Conservation (phyloP, 1,140 invertebrate species). For the Tetramorium alpestre region DNA sequence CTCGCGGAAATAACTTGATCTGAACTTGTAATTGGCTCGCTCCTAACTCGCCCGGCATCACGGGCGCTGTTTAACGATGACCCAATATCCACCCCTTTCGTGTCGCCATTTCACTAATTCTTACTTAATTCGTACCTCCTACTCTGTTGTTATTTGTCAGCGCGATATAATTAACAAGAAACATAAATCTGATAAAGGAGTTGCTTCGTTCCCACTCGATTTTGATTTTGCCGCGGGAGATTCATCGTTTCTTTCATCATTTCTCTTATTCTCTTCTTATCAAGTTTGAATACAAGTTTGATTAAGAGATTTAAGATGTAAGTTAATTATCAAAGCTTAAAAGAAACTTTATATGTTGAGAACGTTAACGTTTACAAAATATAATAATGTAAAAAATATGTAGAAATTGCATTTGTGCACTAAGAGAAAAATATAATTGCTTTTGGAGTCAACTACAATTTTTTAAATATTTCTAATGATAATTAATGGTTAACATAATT, state of each 20-base stretch:
- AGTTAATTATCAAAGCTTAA: not conserved
- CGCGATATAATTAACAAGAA: not conserved
- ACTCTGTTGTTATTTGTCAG: not conserved
- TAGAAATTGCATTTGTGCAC: not conserved
- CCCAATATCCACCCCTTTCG: conserved; percentile 14
- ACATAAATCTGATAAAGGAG: not conserved
- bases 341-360: not conserved
- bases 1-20: conserved; percentile 69
- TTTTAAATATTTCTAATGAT: too few relatives aligned
- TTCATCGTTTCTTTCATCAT: not conserved
- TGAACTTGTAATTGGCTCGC: conserved; percentile 61
- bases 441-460: too few relatives aligned
- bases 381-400: not conserved
- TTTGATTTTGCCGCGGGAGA: not conserved
- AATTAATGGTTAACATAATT: too few relatives aligned
- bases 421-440: too few relatives aligned
- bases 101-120: conserved; percentile 41
- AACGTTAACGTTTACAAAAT: not conserved
- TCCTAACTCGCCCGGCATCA: not conserved
- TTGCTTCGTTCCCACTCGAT: not conserved
- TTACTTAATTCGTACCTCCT: not conserved
- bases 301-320: not conserved
- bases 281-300: not conserved
- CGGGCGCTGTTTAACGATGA: conserved; percentile 15
- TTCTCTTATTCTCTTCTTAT: not conserved